Evolutionary conservation across 2,113 vertebrate genomes (phyloP).

Genomic region (Genyomyrus donnyi): DNA sequence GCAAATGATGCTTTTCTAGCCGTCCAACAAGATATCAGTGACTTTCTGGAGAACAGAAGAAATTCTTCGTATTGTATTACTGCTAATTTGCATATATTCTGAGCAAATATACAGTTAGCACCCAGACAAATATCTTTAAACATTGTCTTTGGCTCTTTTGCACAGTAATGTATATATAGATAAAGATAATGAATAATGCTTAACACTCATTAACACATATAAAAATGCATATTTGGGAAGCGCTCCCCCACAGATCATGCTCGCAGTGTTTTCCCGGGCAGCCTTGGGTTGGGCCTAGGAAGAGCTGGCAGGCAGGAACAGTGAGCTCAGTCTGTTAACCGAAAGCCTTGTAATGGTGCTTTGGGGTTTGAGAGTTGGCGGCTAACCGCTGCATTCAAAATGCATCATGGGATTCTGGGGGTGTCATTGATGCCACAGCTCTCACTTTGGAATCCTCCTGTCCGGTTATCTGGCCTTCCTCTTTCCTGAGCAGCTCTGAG

Average conservation of each 20-base stretch:
- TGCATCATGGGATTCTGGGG: neutral
- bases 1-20: neutral
- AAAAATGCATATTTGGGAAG: neutral
- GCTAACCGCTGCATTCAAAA: neutral
- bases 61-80: neutral
- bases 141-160: constrained; percentile 1
- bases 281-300: neutral
- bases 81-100: neutral
- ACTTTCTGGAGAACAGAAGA: neutral
- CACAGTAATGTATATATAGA: neutral
- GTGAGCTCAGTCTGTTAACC: neutral
- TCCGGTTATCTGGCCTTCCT: neutral
- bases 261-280: neutral
- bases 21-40: neutral
- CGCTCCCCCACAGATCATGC: neutral
- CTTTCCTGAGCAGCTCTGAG: neutral
- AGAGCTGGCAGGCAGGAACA: neutral
- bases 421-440: neutral
- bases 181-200: neutral
- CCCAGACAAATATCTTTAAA: neutral
- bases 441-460: neutral
- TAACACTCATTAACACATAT: neutral
- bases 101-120: neutral
- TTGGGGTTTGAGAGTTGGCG: neutral
- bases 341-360: neutral